These are phyloP conservation scores for Corythoichthys intestinalis DNA, from an alignment of 2,113 vertebrate species.

Conservation along the genomic window DNA sequence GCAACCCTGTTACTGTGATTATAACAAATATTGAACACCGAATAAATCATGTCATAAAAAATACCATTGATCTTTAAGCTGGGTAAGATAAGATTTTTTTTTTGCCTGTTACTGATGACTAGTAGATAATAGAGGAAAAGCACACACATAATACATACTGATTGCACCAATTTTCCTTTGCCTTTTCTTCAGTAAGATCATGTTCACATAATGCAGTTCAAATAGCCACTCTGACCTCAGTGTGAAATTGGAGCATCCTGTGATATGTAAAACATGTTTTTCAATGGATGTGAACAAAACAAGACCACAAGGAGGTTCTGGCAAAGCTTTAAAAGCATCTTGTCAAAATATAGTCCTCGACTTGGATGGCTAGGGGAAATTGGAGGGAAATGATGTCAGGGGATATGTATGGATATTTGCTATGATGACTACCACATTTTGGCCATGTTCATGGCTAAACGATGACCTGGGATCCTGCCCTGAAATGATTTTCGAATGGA, in stretches of 20 bases:
- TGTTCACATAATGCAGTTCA: slow-evolving; percentile 28
- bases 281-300: slow-evolving; percentile 49
- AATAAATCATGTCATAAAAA: too few relatives aligned
- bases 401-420: slow-evolving; percentile 41
- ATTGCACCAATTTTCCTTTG: slow-evolving; percentile 4
- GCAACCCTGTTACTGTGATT: too few relatives aligned
- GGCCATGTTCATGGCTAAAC: slow-evolving; percentile 31
- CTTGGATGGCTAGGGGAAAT: slow-evolving; percentile 41
- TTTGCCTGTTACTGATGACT: too few relatives aligned
- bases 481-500: background rate
- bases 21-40: too few relatives aligned
- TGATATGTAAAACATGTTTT: slow-evolving; percentile 59
- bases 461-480: slow-evolving; percentile 38
- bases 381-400: slow-evolving; percentile 61
- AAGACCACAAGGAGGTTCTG: slow-evolving; percentile 43
- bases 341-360: slow-evolving; percentile 55
- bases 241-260: slow-evolving; percentile 39
- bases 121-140: background rate
- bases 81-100: background rate
- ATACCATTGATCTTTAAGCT: too few relatives aligned
- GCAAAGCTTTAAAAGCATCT: slow-evolving; percentile 48
- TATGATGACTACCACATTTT: slow-evolving; percentile 63
- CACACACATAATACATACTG: background rate
- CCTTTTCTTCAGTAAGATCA: slow-evolving; percentile 12
- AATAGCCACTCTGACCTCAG: slow-evolving; percentile 23